Evolutionary conservation across 1,140 invertebrate genomes (phyloP), one percentile per base, ranked within the genome.

Genomic region (Popillia japonica): DNA sequence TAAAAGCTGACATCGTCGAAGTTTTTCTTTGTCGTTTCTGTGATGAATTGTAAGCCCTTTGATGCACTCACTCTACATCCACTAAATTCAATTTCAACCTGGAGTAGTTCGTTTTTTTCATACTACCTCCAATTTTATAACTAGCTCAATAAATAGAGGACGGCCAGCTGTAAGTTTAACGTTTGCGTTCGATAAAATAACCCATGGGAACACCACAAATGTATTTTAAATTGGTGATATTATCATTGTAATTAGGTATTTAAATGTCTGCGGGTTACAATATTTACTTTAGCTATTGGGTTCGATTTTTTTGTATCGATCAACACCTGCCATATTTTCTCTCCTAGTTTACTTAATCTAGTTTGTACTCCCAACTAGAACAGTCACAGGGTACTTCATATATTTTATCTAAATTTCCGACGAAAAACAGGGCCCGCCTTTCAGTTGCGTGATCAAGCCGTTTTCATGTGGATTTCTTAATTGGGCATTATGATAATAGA

Each of bases 381-480:
- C 10, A 17, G 44, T 17, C 10, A 14, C 22, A 27, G 27, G 7
- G 20, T 2, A 27, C 20, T 68, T 27, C 22, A 68, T 10, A 68
- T 14, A 10, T 22, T 8, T 68, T 68, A 68, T 68, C 61, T 68
- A 68, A 20, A 22, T 68, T 68, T 68, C 61, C 22, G 20, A 22
- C 61, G 22, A 27, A 17, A 34, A 68, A 17, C 61, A 68, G 11
- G 8, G 10, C 8, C 61, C 27, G 20, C 61, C 27, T 68, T 68
- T 27, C 27, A 68, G 61, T 68, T 68, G 61, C 61, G 61, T 34
- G 61, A 68, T 23, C 61, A 34, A 14, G 17, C 22, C 9, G 61
- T 68, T 68, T 68, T 34, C 27, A 68, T 22, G 61, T 68, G 61
- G 61, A 68, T 68, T 68, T 68, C 61, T 68, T 68, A 68, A 68